These are phyloP conservation scores for Proterorhinus semilunaris DNA, from an alignment of 2,113 vertebrate genomes.

Conservation along the genomic window DNA sequence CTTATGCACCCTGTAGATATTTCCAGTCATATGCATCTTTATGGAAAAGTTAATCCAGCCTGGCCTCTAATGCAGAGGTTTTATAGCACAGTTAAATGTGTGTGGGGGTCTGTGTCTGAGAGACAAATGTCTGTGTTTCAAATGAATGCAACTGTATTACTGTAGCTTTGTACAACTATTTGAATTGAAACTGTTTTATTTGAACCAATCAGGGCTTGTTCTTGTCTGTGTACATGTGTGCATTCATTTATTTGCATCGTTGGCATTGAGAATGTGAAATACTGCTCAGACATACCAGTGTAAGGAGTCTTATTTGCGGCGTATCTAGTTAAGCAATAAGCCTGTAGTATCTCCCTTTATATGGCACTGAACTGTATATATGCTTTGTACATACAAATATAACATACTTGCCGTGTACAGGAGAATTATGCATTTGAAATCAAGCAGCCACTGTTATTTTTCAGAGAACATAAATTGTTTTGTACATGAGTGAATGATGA, in stretches of 20 bases:
- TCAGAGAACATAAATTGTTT: constrained; percentile 76
- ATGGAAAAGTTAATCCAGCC: constrained; percentile 44
- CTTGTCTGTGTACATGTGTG: constrained; percentile 49
- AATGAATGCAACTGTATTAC: constrained; percentile 41
- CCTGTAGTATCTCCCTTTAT: constrained; percentile 77
- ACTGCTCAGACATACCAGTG: constrained; percentile 61
- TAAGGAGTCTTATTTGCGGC: constrained; percentile 64
- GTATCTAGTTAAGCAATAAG: constrained; percentile 83
- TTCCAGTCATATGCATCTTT: constrained; percentile 28
- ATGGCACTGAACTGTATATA: constrained; percentile 71
- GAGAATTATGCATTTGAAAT: constrained; percentile 71
- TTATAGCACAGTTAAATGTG: constrained; percentile 43
- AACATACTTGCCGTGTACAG: constrained; percentile 65
- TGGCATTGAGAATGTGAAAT: constrained; percentile 66
- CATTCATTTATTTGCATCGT: constrained; percentile 50
- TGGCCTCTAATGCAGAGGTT: constrained; percentile 44
- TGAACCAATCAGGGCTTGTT: constrained; percentile 20
- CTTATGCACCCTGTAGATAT: constrained; percentile 53
- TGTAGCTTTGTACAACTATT: constrained; percentile 32
- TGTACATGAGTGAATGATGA: constrained; percentile 77
- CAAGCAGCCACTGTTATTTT: constrained; percentile 78
- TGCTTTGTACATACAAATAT: constrained; percentile 71
- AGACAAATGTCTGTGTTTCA: constrained; percentile 18
- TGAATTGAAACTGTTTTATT: constrained; percentile 49
- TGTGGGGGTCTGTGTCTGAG: constrained; percentile 41